A percentile compares a stretch with the other conserved stretches of the same genome.
phyloP scores from a whole-genome alignment of 2,888 invertebrate species.

The Patella pellucida region DNA sequence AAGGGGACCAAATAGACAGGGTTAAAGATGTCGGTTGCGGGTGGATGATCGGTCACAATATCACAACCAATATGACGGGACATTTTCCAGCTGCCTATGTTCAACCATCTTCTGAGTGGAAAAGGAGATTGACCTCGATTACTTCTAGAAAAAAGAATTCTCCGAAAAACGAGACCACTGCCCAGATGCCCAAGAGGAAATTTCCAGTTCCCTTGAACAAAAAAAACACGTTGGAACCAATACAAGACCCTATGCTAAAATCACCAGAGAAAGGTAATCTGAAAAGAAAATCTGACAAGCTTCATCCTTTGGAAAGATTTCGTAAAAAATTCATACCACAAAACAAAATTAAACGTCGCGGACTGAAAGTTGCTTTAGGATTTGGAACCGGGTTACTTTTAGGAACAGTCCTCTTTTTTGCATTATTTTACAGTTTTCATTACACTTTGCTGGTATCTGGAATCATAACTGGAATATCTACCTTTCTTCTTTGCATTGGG shows the following conservation, averaged over 20 bases:
- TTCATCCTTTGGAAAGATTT: background rate
- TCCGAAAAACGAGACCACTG: background rate
- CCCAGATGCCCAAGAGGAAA: background rate
- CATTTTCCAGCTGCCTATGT: conserved; percentile 16
- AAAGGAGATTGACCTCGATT: background rate
- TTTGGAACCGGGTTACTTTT: conserved; percentile 10
- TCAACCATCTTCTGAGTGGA: background rate
- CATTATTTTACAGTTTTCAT: conserved; percentile 11
- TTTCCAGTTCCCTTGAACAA: background rate
- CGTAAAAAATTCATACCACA: background rate
- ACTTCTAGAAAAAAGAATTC: background rate
- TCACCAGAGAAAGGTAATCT: background rate
- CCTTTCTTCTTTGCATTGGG: conserved; percentile 10
- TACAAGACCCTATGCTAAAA: background rate
- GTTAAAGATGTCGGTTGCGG: conserved; percentile 13
- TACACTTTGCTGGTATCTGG: background rate
- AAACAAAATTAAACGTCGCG: background rate
- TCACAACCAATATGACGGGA: conserved; percentile 10
- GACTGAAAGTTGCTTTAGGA: background rate
- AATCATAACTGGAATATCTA: conserved; percentile 13
- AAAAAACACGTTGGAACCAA: background rate
- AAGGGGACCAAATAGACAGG: conserved; percentile 10
- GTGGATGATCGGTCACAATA: conserved; percentile 18
- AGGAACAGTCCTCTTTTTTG: conserved; percentile 12
- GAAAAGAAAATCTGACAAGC: background rate